These are phyloP conservation scores for Drosophila gunungcola DNA, from an alignment of 1,140 invertebrate genomes.

Conservation along the genomic window DNA sequence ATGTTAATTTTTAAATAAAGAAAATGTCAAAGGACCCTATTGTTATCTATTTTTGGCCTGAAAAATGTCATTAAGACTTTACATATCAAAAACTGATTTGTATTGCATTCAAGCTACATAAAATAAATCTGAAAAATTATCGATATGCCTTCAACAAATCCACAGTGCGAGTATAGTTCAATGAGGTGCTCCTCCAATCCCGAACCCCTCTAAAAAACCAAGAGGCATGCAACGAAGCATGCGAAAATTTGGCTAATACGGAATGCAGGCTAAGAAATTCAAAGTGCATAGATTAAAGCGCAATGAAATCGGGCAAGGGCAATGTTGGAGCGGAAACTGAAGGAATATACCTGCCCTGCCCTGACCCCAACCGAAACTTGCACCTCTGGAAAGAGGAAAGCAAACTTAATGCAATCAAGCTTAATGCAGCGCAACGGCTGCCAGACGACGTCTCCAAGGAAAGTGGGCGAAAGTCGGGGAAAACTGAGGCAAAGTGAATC, in stretches of 20 bases:
- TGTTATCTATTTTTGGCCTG: too few relatives aligned
- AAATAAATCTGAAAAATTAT: too few relatives aligned
- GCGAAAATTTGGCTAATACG: conserved; percentile 80
- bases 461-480: not conserved
- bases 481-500: conserved; percentile 64
- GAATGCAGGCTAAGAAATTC: conserved; percentile 78
- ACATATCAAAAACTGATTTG: too few relatives aligned
- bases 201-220: conserved; percentile 16
- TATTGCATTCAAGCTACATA: too few relatives aligned
- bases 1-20: too few relatives aligned
- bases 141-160: not conserved
- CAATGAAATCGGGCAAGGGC: conserved; percentile 42
- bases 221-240: conserved; percentile 68
- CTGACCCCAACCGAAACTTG: not conserved
- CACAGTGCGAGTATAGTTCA: conserved; percentile 51
- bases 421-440: conserved; percentile 78
- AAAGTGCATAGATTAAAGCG: conserved; percentile 76
- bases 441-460: conserved; percentile 39
- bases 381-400: conserved; percentile 57
- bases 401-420: conserved; percentile 82
- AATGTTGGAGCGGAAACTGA: conserved; percentile 21
- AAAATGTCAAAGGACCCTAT: too few relatives aligned
- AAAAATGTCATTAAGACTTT: too few relatives aligned
- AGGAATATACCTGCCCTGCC: not conserved
- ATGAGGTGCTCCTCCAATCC: conserved; percentile 26